Evolutionary conservation across 2,888 invertebrate genomes (phyloP), one percentile per base, ranked within the genome.

Genomic region (Drosophila ustulata): DNA sequence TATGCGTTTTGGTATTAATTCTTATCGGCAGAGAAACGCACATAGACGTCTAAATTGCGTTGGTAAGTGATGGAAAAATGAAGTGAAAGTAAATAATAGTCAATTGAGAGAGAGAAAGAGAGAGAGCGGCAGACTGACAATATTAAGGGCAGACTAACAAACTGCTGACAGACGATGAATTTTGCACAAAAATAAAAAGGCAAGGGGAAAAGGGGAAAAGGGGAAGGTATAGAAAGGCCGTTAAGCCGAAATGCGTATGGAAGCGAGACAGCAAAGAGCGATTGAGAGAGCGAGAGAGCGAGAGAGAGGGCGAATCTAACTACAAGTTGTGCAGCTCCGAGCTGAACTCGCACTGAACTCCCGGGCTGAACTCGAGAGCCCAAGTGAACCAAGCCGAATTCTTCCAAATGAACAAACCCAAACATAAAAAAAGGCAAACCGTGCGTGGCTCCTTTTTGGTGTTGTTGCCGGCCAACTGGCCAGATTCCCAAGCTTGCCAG

Each of bases 331-430:
- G 45, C 28, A 37, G 30, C 45, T 57, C 18, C 25, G 28, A 51
- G 3, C 49, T 34, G 52, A 73, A 58, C 45, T 30, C n/a, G 43
- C 46, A 52, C 37, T 55, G 57, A 62, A 55, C 63, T 62, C 41
- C 18, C 18, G 46, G 46, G 45, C 58, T 59, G 43, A 71, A 56
- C 53, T 39, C 41, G 18, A 41, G 58, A 55, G 30, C 37, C 64
- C 47, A 45, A 58, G 18, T 59, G 41, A 57, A 72, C 61, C 51
- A 30, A 52, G 45, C 69, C 65, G 45, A 82, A 73, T 82, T 85
- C 71, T 85, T 88, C 76, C 85, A 75, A 85, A 71, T 85, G 88
- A 88, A 75, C 80, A 74, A 75, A 66, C 71, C 67, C 68, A 50
- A 69, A 66, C 55, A 70, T 45, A 65, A 66, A 79, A 32, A 65